Conservation (phyloP, 2,797 vertebrate genomes). For the Cuniculus paca region DNA sequence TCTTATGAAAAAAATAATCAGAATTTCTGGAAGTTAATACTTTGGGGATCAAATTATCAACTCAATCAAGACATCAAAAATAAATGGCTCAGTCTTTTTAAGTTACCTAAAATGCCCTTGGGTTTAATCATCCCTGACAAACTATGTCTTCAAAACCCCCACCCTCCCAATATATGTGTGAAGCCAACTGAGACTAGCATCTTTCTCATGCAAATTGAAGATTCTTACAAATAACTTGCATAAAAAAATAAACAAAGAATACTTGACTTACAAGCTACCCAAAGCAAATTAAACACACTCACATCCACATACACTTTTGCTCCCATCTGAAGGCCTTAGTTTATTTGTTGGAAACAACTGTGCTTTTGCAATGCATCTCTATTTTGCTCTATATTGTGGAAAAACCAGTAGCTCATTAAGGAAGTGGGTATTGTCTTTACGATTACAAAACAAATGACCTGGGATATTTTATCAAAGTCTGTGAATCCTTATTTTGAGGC, state of each 20-base stretch:
- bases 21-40: background rate
- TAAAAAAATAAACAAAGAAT: slow-evolving; percentile 60
- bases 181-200: slow-evolving; percentile 26
- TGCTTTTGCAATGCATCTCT: slow-evolving; percentile 42
- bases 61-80: slow-evolving; percentile 44
- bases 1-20: background rate
- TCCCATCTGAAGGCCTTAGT: slow-evolving; percentile 77
- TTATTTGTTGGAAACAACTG: slow-evolving; percentile 76
- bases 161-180: background rate
- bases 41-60: slow-evolving; percentile 15
- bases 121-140: background rate
- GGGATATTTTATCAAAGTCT: slow-evolving; percentile 76
- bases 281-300: slow-evolving; percentile 73
- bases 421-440: slow-evolving; percentile 79
- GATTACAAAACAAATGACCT: slow-evolving; percentile 83
- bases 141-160: background rate
- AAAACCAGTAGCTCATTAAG: slow-evolving; percentile 79
- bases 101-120: background rate
- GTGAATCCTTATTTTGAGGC: background rate
- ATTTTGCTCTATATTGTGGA: slow-evolving; percentile 82
- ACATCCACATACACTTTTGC: slow-evolving; percentile 53
- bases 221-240: slow-evolving; percentile 42
- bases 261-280: slow-evolving; percentile 62
- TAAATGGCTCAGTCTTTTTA: slow-evolving; percentile 1
- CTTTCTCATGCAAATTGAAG: slow-evolving; percentile 70